A percentile compares a stretch with the other conserved stretches of the same genome.
These are phyloP conservation scores for Dufourea novaeangliae DNA, from an alignment of 1,140 invertebrate species.

Conservation along the genomic window DNA sequence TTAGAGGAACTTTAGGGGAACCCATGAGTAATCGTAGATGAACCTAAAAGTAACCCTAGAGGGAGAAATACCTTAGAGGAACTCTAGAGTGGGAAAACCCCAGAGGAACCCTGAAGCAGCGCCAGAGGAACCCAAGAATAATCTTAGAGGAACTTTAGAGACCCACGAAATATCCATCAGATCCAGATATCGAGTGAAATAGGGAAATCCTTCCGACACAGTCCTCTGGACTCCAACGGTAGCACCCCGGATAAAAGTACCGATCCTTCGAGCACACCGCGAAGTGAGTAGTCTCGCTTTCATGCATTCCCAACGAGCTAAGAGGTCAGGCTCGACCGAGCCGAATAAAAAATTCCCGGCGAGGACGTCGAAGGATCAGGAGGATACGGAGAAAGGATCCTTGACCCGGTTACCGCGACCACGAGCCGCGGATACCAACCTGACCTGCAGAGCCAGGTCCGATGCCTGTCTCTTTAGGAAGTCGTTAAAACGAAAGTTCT, in stretches of 20 bases:
- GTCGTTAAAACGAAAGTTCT: constrained; percentile 69
- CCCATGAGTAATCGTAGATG: no score
- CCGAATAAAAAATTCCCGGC: not conserved
- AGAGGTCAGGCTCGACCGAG: not conserved
- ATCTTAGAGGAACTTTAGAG: no score
- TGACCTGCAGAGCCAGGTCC: constrained; percentile 59
- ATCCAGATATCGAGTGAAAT: not conserved
- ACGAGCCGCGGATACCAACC: constrained; percentile 73
- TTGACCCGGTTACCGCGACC: constrained; percentile 71
- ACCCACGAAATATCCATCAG: no score
- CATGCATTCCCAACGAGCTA: no score
- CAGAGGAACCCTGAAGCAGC: no score
- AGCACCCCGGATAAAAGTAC: no score
- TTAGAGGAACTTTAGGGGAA: no score
- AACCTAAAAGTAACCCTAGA: no score
- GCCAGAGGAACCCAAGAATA: no score
- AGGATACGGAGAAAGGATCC: constrained; percentile 57
- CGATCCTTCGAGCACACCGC: not conserved
- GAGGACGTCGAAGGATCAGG: constrained; percentile 29
- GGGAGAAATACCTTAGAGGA: no score
- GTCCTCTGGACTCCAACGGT: not conserved
- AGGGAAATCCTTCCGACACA: not conserved
- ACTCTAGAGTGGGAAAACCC: no score
- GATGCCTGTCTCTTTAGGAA: constrained; percentile 70
- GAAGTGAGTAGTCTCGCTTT: no score